Base-by-base conservation (phyloP, 1,140 invertebrate genomes). In the Drosophila bocqueti region DNA sequence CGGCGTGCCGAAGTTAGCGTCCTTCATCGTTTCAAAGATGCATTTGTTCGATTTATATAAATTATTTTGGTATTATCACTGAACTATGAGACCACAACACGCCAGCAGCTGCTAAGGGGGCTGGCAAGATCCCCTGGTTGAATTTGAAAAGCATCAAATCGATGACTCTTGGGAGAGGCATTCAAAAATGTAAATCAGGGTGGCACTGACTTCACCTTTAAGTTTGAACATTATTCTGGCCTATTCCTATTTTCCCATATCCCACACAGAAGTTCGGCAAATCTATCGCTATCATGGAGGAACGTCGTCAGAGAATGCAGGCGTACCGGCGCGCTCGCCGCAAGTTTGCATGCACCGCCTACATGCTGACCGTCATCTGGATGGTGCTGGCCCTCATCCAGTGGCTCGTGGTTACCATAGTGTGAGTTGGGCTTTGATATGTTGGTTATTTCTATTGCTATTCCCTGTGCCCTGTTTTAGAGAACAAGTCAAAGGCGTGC, bases 301-400 rank as follows among this genome's bases (percentile, higher is more conserved):
- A 65, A 6, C 77, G 77, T 10, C 46, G 47, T 7, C 34, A 31
- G 11, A 58, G 71, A 59, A 47, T 72, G 16, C 45, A 57, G 24
- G 46, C 43, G 0, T 84, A 89, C 55, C 59, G 71, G 40, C 52
- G 52, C 1, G 71, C 69, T 2, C 81, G 85, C 2, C 69, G 85
- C 13, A 84, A 73, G 34, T 89, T 89, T n/a, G 50, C 85, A 38
- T 52, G 50, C 15, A 42, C 43, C 5, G 71, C 79, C 9, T 89
- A 89, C 49, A 34, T 73, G 49, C 13, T 89, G n/a, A 81, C 78
- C 13, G 15, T 72, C 4, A 2, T 57, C 9, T 84, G 81, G 81
- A 40, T 89, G 42, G 4, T 81, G 1, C 10, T 89, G 49, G 78
- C 63, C 5, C 8, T 89, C 1, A 2, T 34, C 13, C 84, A 89